A percentile compares a stretch with the other conserved stretches of the same genome.
Evolutionary conservation across 2,113 vertebrate genomes (phyloP).

Genomic region (Rattus norvegicus): DNA sequence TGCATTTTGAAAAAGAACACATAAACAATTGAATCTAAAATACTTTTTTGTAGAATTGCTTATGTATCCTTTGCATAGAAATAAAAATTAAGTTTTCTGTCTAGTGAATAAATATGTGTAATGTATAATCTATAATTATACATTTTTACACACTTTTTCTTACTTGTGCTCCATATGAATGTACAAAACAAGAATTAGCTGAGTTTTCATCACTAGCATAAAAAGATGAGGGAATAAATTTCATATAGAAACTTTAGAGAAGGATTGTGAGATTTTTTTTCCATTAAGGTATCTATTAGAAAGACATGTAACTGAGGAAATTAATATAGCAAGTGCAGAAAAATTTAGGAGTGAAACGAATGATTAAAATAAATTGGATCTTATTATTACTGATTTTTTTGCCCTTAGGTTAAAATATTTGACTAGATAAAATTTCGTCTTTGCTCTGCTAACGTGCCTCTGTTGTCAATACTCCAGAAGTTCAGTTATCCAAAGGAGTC

Average conservation of each 20-base stretch:
- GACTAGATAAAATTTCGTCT: not conserved
- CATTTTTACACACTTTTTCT: not conserved
- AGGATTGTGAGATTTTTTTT: not conserved
- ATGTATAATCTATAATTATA: not conserved
- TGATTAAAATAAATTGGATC: not conserved
- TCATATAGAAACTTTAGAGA: not conserved
- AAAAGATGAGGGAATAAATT: not conserved
- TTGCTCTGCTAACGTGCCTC: not conserved
- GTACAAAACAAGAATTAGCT: not conserved
- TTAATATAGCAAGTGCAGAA: not conserved
- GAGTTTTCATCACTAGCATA: not conserved
- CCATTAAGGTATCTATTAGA: not conserved
- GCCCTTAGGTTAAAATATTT: not conserved
- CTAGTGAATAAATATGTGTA: not conserved
- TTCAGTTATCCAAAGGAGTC: not conserved
- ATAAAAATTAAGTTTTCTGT: not conserved
- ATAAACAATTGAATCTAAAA: not conserved
- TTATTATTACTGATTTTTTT: not conserved
- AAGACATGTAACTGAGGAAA: not conserved
- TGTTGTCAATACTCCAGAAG: not conserved
- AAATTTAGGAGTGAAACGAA: not conserved
- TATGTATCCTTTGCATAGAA: not conserved
- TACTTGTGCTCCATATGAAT: not conserved
- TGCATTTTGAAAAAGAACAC: not conserved
- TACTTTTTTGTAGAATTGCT: not conserved